Evolutionary conservation across 2,888 invertebrate genomes (phyloP).

Genomic region (Tinea pellionella): DNA sequence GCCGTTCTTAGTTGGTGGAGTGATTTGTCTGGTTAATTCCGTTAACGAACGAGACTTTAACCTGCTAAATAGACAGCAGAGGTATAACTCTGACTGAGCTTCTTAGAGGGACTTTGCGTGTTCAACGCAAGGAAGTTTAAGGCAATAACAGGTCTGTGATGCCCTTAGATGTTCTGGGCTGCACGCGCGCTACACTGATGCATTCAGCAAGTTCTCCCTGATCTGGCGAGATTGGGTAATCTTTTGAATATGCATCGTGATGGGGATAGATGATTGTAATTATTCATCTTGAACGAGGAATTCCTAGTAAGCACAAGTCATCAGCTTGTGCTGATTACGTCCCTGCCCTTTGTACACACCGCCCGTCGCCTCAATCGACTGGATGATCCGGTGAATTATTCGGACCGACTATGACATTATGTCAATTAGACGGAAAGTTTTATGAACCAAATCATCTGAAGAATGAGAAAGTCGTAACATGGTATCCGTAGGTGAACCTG

Average conservation of each 20-base stretch:
- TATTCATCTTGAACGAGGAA: constrained; percentile 35
- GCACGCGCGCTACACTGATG: constrained; percentile 75
- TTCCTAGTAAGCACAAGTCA: constrained; percentile 75
- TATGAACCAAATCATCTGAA: constrained; percentile 71
- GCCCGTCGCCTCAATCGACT: constrained; percentile 79
- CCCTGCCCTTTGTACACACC: constrained; percentile 79
- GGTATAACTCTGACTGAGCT: constrained; percentile 36
- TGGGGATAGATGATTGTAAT: constrained; percentile 67
- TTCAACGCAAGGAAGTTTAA: constrained; percentile 68
- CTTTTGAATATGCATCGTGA: constrained; percentile 76
- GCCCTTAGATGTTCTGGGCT: constrained; percentile 73
- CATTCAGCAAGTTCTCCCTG: constrained; percentile 69
- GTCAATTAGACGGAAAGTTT: constrained; percentile 71
- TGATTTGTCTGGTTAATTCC: constrained; percentile 81
- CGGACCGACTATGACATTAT: constrained; percentile 55
- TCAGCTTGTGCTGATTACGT: constrained; percentile 76
- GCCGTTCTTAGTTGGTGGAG: constrained; percentile 79
- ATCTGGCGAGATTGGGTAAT: constrained; percentile 73
- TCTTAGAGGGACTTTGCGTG: constrained; percentile 73
- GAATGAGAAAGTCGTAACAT: constrained; percentile 75
- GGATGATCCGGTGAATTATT: constrained; percentile 73
- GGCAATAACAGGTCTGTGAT: constrained; percentile 75
- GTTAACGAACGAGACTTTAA: constrained; percentile 78
- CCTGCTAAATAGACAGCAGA: constrained; percentile 64
- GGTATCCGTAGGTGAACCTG: constrained; percentile 75